phyloP scores from a whole-genome alignment of 2,888 invertebrate species.

The Leptopilina drosophilae region DNA sequence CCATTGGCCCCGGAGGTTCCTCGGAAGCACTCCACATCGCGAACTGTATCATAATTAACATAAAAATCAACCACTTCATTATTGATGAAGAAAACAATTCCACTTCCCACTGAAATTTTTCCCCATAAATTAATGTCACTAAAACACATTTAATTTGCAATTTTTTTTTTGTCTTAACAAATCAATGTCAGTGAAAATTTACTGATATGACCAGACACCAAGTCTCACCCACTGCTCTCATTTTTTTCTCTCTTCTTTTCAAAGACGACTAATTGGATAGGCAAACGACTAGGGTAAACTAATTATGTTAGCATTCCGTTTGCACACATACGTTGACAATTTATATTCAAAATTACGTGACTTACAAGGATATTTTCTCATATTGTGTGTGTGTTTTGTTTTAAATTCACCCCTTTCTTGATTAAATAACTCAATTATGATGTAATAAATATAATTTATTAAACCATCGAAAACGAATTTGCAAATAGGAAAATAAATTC shows the following conservation, averaged over 20 bases:
- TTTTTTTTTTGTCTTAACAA: neutral
- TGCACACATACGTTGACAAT: neutral
- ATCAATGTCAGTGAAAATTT: no score
- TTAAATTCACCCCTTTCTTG: neutral
- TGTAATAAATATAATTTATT: neutral
- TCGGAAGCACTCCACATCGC: conserved; percentile 71
- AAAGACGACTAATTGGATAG: conserved; percentile 72
- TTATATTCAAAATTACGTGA: conserved; percentile 33
- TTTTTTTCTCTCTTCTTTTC: conserved; percentile 57
- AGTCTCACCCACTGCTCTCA: conserved; percentile 72
- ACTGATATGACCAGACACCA: conserved; percentile 59
- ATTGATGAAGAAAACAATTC: conserved; percentile 42
- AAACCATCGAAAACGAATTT: neutral
- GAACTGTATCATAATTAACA: conserved; percentile 69
- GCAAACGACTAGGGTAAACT: conserved; percentile 71
- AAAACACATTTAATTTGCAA: conserved; percentile 70
- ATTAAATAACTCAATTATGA: conserved; percentile 6
- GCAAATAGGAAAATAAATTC: neutral
- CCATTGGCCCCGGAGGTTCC: conserved; percentile 67
- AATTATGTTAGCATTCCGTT: conserved; percentile 69
- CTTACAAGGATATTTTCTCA: conserved; percentile 25
- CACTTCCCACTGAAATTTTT: conserved; percentile 43
- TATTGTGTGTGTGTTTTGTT: neutral
- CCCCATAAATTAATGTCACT: conserved; percentile 68
- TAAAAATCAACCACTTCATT: conserved; percentile 70